Percentiles rank a stretch among this genome's conserved stretches.
These are phyloP conservation scores for Drosophila nasuta DNA, from an alignment of 1,140 invertebrate genomes.

Conservation along the genomic window DNA sequence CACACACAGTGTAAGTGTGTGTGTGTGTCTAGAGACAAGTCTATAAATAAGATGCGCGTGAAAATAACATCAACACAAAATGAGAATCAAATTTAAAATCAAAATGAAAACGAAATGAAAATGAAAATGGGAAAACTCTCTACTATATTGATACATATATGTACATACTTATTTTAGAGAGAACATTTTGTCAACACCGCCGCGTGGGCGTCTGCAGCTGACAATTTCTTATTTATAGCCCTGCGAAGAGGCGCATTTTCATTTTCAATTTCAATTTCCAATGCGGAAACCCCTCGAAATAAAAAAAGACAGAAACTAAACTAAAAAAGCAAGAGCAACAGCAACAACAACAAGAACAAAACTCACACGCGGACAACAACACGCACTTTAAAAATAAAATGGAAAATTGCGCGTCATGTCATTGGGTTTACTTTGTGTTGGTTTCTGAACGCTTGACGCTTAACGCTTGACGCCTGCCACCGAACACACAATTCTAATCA, in stretches of 20 bases:
- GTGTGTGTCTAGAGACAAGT: conserved; percentile 60
- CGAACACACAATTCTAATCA: conserved; percentile 59
- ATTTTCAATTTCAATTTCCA: conserved; percentile 40
- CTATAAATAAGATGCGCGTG: conserved; percentile 77
- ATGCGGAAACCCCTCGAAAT: conserved; percentile 31
- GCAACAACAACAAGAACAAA: neutral
- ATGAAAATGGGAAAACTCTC: conserved; percentile 22
- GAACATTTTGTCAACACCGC: conserved; percentile 60
- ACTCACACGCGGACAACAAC: neutral
- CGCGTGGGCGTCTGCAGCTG: conserved; percentile 79
- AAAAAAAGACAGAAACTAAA: neutral
- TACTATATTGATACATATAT: neutral
- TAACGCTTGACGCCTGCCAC: conserved; percentile 17
- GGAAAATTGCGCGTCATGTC: conserved; percentile 59
- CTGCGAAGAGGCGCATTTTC: conserved; percentile 14
- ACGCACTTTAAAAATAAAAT: conserved; percentile 43
- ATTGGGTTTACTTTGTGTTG: conserved; percentile 10
- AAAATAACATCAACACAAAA: conserved; percentile 35
- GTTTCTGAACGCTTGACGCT: neutral
- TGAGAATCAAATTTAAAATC: conserved; percentile 55
- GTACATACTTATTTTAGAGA: neutral
- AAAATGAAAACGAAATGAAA: conserved; percentile 19
- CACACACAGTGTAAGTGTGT: conserved; percentile 65
- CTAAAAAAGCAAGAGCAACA: neutral
- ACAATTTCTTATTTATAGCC: conserved; percentile 78